Percentiles rank a stretch among this genome's conserved stretches.
Conservation (phyloP, 2,113 vertebrate genomes). For the Perca flavescens region DNA sequence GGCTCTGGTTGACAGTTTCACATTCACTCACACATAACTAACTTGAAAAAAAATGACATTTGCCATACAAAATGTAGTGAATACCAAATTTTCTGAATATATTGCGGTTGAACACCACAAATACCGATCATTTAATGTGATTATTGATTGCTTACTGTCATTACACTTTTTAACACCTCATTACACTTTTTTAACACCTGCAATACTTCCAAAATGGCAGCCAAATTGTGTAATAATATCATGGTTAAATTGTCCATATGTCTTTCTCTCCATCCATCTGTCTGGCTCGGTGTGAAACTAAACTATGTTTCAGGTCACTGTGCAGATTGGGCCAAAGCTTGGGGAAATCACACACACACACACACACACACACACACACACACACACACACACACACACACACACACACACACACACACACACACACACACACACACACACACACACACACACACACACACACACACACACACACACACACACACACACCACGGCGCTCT, state of each 20-base stretch:
- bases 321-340: constrained; percentile 66
- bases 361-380: constrained; percentile 7
- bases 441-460: constrained; percentile 23
- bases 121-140: neutral
- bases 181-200: constrained; percentile 24
- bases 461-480: constrained; percentile 5
- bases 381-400: neutral
- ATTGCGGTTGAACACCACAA: neutral
- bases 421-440: constrained; percentile 3
- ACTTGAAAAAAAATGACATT: neutral
- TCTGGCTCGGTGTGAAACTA: constrained; percentile 72
- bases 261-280: constrained; percentile 70
- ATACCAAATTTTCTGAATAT: neutral
- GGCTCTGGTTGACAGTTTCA: neutral
- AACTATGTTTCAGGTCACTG: constrained; percentile 76
- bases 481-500: neutral
- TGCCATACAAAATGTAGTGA: neutral
- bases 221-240: constrained; percentile 33
- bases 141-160: neutral
- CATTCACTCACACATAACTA: too few relatives aligned
- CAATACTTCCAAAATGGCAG: constrained; percentile 12
- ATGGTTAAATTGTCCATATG: constrained; percentile 71
- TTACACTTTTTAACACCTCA: neutral
- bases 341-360: constrained; percentile 40
- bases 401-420: neutral